Conservation (phyloP, 1,140 invertebrate species). For the Parasteatoda tepidariorum region DNA sequence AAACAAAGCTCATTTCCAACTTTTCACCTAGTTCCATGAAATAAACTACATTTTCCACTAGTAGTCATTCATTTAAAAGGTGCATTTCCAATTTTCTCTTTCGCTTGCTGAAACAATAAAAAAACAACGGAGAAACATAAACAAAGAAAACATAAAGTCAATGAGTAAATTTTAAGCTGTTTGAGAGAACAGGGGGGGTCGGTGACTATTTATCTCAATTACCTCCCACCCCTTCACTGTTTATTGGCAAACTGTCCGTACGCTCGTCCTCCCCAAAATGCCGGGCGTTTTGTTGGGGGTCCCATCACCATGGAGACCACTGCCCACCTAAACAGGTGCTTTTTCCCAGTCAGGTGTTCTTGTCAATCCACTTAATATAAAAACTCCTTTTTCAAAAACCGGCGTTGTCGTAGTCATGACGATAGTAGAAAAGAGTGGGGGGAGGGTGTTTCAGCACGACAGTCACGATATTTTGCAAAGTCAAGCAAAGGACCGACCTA, state of each 20-base stretch:
- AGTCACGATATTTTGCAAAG: constrained; percentile 41
- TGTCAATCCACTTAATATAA: constrained; percentile 60
- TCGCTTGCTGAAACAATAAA: neutral
- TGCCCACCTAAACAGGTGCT: constrained; percentile 58
- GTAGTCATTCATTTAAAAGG: neutral
- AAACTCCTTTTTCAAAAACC: constrained; percentile 43
- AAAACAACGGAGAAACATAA: neutral
- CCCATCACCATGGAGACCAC: constrained; percentile 21
- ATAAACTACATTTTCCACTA: neutral
- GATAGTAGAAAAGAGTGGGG: constrained; percentile 1
- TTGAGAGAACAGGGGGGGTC: neutral
- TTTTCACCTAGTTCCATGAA: neutral
- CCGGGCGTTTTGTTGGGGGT: constrained; percentile 41
- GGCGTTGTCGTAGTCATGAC: constrained; percentile 1
- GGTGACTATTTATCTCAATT: constrained; percentile 53
- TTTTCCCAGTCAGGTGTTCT: constrained; percentile 60
- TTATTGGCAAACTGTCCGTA: constrained; percentile 55
- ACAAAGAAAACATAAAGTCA: neutral
- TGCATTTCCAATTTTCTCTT: neutral
- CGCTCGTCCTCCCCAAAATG: neutral
- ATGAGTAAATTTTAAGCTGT: neutral
- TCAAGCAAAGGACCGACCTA: constrained; percentile 29
- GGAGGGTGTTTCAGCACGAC: neutral
- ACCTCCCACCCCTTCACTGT: constrained; percentile 29
- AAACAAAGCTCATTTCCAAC: too few species aligned